These are phyloP conservation scores for Halichoeres trimaculatus DNA, from an alignment of 2,113 vertebrate genomes.

Conservation along the genomic window DNA sequence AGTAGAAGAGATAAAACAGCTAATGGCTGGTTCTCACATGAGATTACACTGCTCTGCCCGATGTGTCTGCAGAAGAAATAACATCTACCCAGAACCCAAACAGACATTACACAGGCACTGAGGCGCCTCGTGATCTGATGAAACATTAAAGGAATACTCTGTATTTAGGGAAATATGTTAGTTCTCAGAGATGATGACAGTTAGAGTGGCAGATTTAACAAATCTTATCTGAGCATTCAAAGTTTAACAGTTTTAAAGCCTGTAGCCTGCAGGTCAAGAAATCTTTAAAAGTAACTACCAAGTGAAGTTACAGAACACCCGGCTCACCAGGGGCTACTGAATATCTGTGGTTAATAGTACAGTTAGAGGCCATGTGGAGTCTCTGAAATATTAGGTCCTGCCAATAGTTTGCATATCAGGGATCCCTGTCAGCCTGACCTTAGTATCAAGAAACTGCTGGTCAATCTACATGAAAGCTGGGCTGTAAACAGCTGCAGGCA, in stretches of 20 bases:
- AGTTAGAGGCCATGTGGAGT: no score
- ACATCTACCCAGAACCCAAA: background rate
- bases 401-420: no score
- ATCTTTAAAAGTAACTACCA: background rate
- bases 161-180: background rate
- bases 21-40: conserved; percentile 15
- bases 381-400: no score
- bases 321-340: background rate
- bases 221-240: background rate
- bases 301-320: background rate
- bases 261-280: background rate
- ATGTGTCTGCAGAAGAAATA: conserved; percentile 25
- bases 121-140: conserved; percentile 6
- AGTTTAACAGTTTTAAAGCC: background rate
- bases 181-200: background rate
- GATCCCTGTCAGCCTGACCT: no score
- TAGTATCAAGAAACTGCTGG: no score
- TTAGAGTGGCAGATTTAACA: background rate
- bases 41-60: conserved; percentile 15
- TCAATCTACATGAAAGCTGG: no score
- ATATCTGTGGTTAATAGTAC: no score
- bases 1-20: background rate
- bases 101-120: conserved; percentile 4
- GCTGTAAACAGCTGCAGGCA: no score
- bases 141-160: conserved; percentile 12